A percentile compares a stretch with the other conserved stretches of the same genome.
Conservation (phyloP, 2,888 invertebrate species). For the Rutpela maculata region DNA sequence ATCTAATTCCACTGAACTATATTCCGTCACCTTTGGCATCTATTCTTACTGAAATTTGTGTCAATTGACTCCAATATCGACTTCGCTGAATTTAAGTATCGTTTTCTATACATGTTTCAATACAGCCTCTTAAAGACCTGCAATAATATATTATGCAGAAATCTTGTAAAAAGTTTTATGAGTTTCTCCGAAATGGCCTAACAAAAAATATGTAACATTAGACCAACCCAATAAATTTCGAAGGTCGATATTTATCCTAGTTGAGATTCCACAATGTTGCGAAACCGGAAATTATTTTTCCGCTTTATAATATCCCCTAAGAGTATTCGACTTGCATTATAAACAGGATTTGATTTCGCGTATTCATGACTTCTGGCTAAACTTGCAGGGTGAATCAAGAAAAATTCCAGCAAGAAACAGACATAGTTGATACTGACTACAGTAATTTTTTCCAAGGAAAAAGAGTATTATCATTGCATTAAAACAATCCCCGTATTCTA, state of each 20-base stretch:
- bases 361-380: constrained; percentile 16
- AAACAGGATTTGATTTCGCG: constrained; percentile 64
- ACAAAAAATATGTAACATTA: constrained; percentile 5
- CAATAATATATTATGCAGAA: background rate
- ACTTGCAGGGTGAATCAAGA: background rate
- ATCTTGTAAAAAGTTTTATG: background rate
- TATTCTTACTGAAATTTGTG: background rate
- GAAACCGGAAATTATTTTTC: constrained; percentile 69
- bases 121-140: no score
- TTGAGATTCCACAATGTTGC: constrained; percentile 65
- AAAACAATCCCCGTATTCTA: no score
- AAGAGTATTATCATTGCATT: no score
- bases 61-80: background rate
- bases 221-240: constrained; percentile 37
- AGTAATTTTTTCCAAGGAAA: no score
- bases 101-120: background rate
- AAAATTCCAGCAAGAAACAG: no score
- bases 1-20: no score
- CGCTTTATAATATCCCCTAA: constrained; percentile 67
- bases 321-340: constrained; percentile 64
- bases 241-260: constrained; percentile 66
- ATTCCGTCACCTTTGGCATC: background rate
- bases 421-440: no score
- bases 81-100: background rate
- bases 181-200: background rate